These are phyloP conservation scores for Sturmia bella DNA, from an alignment of 2,888 invertebrate genomes.

Conservation along the genomic window DNA sequence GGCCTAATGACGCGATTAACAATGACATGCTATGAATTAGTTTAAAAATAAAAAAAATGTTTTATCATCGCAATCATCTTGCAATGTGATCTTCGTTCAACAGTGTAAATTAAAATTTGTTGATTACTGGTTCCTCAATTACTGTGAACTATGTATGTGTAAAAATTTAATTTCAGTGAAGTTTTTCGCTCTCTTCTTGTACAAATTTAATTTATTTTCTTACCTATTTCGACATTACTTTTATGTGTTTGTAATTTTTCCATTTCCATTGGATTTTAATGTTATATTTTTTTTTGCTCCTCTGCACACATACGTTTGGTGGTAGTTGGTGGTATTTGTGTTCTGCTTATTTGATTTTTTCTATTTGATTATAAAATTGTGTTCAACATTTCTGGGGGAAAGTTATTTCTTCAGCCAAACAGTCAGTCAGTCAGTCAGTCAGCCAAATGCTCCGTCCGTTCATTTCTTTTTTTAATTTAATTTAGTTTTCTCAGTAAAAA, in stretches of 20 bases:
- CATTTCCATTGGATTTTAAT: constrained; percentile 39
- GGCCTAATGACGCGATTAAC: too few species aligned
- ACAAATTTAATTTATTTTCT: constrained; percentile 63
- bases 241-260: constrained; percentile 9
- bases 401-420: constrained; percentile 36
- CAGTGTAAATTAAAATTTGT: constrained; percentile 21
- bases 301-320: constrained; percentile 27
- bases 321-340: constrained; percentile 38
- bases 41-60: too few species aligned
- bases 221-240: constrained; percentile 48
- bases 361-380: constrained; percentile 37
- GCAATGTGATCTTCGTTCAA: not conserved
- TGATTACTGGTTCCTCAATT: constrained; percentile 4
- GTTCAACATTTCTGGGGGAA: constrained; percentile 41
- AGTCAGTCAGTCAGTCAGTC: constrained; percentile 34
- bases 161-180: constrained; percentile 7
- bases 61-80: not conserved
- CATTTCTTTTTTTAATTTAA: constrained; percentile 54
- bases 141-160: constrained; percentile 2
- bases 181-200: constrained; percentile 23
- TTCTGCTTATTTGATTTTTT: constrained; percentile 46
- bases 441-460: constrained; percentile 3
- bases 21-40: too few species aligned
- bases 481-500: constrained; percentile 34
- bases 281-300: constrained; percentile 9